Base-by-base conservation (phyloP, 1,140 invertebrate species). In the Panulirus ornatus region DNA sequence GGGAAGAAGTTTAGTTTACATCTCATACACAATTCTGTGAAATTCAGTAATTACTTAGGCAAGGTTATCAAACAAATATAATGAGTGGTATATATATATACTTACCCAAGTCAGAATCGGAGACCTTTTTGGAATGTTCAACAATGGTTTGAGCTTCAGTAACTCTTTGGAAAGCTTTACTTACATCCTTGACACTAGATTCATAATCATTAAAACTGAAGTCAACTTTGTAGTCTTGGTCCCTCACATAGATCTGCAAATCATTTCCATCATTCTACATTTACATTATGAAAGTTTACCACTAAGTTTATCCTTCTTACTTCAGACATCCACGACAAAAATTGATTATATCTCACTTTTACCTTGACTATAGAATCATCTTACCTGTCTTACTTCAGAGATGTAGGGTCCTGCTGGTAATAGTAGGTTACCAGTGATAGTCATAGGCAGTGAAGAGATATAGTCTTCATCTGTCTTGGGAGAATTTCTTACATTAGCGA, bases 81-180 rank as follows among this genome's bases (percentile, higher is more conserved):
- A n/a, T n/a, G n/a, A n/a, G n/a, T 47, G 14, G 5, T 47, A 11
- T 47, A 34, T 44, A 30, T 2, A 22, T 1, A 27, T 16, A 38
- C 83, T 84, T 71, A 84, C 83, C 27, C 40, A 84, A 3, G 63
- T 84, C 30, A 1, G 66, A 66, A 47, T n/a, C 30, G 22, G n/a
- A 16, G 22, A 84, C 11, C 63, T 84, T 71, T 3, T 36, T n/a
- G 9, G 82, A 70, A 11, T 5, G 11, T 5, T 36, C 54, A 38
- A 66, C 22, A 2, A 34, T 42, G 27, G 63, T 36, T 27, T 27
- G 38, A 27, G 58, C 66, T 36, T 27, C 42, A 36, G 58, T 27
- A 30, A 81, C 11, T 22, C 78, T 54, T 2, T 34, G 2, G 6
- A 81, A 58, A 1, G 78, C 78, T 36, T 19, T 38, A 51, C n/a